Evolutionary conservation across 2,113 vertebrate species (phyloP), one percentile per base, ranked within the genome.

Genomic region (Jaculus jaculus): DNA sequence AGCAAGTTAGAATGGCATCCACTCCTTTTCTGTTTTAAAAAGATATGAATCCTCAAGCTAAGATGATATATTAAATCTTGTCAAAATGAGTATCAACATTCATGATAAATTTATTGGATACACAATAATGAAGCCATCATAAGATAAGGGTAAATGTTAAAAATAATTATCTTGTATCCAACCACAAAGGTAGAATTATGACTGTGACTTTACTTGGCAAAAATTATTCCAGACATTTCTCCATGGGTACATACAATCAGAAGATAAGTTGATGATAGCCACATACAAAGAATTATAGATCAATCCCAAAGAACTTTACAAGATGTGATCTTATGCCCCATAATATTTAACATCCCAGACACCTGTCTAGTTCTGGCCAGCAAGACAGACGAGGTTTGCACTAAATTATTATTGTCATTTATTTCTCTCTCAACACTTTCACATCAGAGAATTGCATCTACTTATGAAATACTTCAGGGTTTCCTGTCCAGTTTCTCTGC

Each of bases 101-200:
- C 23, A 1, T 32, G 58, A 47, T 0, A 30, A 71, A 1, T 30
- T 77, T 60, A 34, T 34, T 34, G 17, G 21, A 69, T n/a, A 68
- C 54, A 84, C 73, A 90, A 84, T 83, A 63, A 81, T 30, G 18
- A 80, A 88, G 34, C 7, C 90, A 72, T 84, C 47, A 89, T 42
- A 84, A 93, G 2, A 37, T 24, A 85, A 4, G 0, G 2, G 68
- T 61, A 89, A 18, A 10, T 60, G 37, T 77, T 92, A 80, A 39
- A 80, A 94, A 84, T 66, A 90, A 88, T 84, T 82, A 87, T 9
- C 1, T 2, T 15, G 69, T 23, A 81, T 37, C 24, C 30, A 47
- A 81, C n/a, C 37, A 34, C 24, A 5, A 92, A 91, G 13, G 81
- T 87, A 74, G 66, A 83, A 80, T 18, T 87, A 34, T 28, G 37